A percentile compares a stretch with the other conserved stretches of the same genome.
phyloP scores from a whole-genome alignment of 2,888 invertebrate genomes.

The Machimus atricapillus region DNA sequence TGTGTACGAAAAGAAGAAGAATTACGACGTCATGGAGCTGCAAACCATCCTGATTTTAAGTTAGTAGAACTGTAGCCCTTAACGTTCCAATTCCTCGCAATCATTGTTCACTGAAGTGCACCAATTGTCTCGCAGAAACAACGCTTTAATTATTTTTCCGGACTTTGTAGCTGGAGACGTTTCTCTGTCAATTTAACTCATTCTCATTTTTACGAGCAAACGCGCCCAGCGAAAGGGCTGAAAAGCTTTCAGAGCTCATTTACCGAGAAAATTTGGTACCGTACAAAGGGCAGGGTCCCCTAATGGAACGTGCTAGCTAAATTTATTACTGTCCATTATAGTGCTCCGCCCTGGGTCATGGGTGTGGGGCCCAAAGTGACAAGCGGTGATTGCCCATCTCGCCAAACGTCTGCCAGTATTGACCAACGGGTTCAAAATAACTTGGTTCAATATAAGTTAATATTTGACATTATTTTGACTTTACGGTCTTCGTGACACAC shows the following conservation, averaged over 20 bases:
- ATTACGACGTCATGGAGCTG: too few species aligned
- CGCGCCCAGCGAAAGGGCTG: background rate
- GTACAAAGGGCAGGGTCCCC: background rate
- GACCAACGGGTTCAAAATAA: background rate
- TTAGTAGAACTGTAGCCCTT: background rate
- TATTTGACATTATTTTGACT: background rate
- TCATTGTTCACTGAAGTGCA: background rate
- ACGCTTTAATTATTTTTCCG: conserved; percentile 15
- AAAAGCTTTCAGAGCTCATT: background rate
- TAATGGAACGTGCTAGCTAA: background rate
- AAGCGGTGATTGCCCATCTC: background rate
- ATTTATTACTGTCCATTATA: background rate
- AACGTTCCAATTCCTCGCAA: background rate
- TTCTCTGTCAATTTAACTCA: background rate
- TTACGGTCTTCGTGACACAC: background rate
- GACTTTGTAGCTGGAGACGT: background rate
- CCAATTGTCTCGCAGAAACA: background rate
- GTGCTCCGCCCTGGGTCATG: background rate
- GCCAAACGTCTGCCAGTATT: background rate
- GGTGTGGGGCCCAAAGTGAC: background rate
- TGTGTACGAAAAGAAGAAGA: too few species aligned
- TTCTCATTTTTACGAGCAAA: background rate
- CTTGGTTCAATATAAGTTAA: background rate
- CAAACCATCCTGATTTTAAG: too few species aligned
- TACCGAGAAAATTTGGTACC: background rate